Evolutionary conservation across 2,888 invertebrate species (phyloP), one percentile per base, ranked within the genome.

Genomic region (Ophonus ardosiacus): DNA sequence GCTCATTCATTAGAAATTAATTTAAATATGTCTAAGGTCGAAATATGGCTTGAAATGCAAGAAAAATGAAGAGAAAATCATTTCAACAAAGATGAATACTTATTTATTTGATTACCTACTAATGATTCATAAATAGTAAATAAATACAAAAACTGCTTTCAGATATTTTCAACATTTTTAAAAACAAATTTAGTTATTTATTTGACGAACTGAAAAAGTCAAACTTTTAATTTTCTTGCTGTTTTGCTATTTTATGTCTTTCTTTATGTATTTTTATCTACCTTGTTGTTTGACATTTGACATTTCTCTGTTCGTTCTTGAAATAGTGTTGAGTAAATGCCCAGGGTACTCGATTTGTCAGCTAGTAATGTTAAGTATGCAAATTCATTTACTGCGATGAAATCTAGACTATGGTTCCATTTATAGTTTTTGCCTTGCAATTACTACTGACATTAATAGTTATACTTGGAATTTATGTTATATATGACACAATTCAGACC

Each of bases 271-370:
- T 51, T 51, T 4, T 51, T 10, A 51, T 8, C 43, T 51, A 51
- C 43, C 43, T 5, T 68, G 68, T 68, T 38, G 31, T 31, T n/a
- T 83, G 74, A 83, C 65, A 13, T 51, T 81, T 81, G 68, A 81
- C 81, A 65, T 83, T 83, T 83, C 43, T 13, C 31, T 38, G 31
- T 51, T 83, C 82, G 82, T 59, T 83, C 82, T 83, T 83, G 74
- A 83, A 83, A 83, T 83, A 83, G 82, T 71, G 82, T 21, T 56
- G 82, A 83, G 59, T 81, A 51, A 81, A 81, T 65, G 68, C 65
- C 18, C 51, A 51, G 31, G 3, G 15, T n/a, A 68, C 63, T 21
- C 17, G 63, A 63, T 63, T 63, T 63, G 68, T 38, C 38, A 38
- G 31, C n/a, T n/a, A 31, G 68, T 31, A 68, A 68, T 68, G n/a